phyloP scores from a whole-genome alignment of 2,797 vertebrate species.

The Monodelphis domestica region DNA sequence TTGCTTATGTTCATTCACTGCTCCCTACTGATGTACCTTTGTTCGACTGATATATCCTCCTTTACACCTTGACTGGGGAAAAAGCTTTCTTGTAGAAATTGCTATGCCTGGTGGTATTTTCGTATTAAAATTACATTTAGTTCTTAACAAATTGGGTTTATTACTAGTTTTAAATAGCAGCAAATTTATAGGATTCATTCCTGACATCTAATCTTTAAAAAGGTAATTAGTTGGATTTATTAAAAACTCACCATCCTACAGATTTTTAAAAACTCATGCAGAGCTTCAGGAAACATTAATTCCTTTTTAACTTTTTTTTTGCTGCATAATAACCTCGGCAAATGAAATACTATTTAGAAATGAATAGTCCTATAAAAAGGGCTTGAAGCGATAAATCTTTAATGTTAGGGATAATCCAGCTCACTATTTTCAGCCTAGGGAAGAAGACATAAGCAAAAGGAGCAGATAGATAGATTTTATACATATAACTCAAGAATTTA shows the following conservation, averaged over 20 bases:
- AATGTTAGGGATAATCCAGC: slow-evolving; percentile 48
- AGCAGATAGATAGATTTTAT: slow-evolving; percentile 35
- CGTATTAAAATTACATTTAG: slow-evolving; percentile 51
- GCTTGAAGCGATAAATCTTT: slow-evolving; percentile 64
- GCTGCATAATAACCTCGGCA: slow-evolving; percentile 43
- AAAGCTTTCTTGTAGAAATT: slow-evolving; percentile 42
- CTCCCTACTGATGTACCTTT: slow-evolving; percentile 38
- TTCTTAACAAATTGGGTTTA: slow-evolving; percentile 58
- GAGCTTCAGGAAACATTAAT: slow-evolving; percentile 61
- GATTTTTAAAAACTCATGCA: slow-evolving; percentile 68
- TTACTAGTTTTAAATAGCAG: slow-evolving; percentile 59
- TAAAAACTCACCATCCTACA: slow-evolving; percentile 60
- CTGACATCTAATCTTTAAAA: slow-evolving; percentile 63
- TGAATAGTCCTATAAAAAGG: slow-evolving; percentile 65
- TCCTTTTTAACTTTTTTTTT: slow-evolving; percentile 58
- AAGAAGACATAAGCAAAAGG: slow-evolving; percentile 56
- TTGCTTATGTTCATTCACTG: neutral
- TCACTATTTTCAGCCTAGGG: slow-evolving; percentile 45
- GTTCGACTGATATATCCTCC: slow-evolving; percentile 21
- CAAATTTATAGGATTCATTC: slow-evolving; percentile 55
- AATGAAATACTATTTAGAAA: slow-evolving; percentile 70
- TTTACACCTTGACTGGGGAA: slow-evolving; percentile 18
- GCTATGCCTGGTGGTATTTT: slow-evolving; percentile 39
- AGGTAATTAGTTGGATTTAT: slow-evolving; percentile 64
- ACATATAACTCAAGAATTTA: neutral